A percentile compares a stretch with the other conserved stretches of the same genome.
phyloP scores from a whole-genome alignment of 2,113 vertebrate species.

The Hippoglossus stenolepis region DNA sequence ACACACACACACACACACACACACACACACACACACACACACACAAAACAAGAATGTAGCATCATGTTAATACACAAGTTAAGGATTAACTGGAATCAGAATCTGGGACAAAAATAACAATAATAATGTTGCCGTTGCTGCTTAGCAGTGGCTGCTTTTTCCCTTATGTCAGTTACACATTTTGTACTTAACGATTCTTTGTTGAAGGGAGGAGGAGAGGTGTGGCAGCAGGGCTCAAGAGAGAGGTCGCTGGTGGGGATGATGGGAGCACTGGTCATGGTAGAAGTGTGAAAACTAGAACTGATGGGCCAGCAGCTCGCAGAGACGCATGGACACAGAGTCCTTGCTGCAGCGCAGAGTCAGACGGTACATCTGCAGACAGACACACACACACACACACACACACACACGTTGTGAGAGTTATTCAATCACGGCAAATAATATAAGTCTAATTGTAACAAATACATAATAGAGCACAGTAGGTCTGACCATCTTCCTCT shows the following conservation, averaged over 20 bases:
- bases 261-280: slow-evolving; percentile 51
- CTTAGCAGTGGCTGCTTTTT: slow-evolving; percentile 68
- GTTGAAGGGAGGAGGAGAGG: slow-evolving; percentile 38
- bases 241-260: slow-evolving; percentile 64
- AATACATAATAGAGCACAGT: no score
- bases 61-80: slow-evolving; percentile 79
- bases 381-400: background rate
- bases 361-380: slow-evolving; percentile 90
- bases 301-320: slow-evolving; percentile 90
- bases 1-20: slow-evolving; percentile 23
- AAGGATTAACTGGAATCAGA: slow-evolving; percentile 74
- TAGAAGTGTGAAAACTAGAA: slow-evolving; percentile 74
- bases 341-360: slow-evolving; percentile 95
- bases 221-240: slow-evolving; percentile 24
- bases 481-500: no score
- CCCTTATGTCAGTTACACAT: slow-evolving; percentile 80
- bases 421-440: background rate
- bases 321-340: slow-evolving; percentile 88
- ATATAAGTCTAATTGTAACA: background rate
- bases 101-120: slow-evolving; percentile 72
- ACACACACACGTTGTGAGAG: background rate
- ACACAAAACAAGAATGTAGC: slow-evolving; percentile 76
- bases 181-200: slow-evolving; percentile 68
- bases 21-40: slow-evolving; percentile 1
- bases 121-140: slow-evolving; percentile 73